Base-by-base conservation (phyloP, 2,113 vertebrate species). In the Sorex fumeus region DNA sequence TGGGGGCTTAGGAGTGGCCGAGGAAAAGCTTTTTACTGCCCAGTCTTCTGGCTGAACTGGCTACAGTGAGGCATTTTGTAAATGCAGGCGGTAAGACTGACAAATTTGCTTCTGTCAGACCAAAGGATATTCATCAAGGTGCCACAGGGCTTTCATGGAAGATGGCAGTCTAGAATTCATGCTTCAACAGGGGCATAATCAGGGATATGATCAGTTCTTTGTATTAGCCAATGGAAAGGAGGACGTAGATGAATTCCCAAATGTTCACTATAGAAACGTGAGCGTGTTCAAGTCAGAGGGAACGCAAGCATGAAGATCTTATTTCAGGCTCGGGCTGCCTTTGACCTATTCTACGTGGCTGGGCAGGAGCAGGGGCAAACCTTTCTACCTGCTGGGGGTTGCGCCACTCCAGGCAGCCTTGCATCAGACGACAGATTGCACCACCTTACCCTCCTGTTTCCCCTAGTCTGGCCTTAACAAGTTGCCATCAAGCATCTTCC, bases 401-500 rank as follows among this genome's bases (percentile, higher is more conserved):
- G 74, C n/a, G 9, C 71, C 75, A 47, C 25, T 47, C 40, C 2
- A 28, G 27, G 50, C 50, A 71, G 79, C 18, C 60, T 76, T 62
- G 47, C 79, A 45, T 25, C 77, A 87, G 23, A 30, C 34, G 43
- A 6, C 6, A 11, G 25, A 53, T 72, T 76, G 45, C 72, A n/a
- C 60, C 84, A 93, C 32, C 8, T 64, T 47, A 50, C 19, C 45
- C 62, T n/a, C 47, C 16, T 0, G 69, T 72, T 74, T 72, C 70
- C 77, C 57, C 34, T 28, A 60, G 7, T 45, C 75, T 67, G 57
- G 36, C 67, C 66, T 84, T 30, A 71, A 71, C 23, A 70, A 75
- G 66, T 78, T n/a, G 36, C 70, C 64, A 10, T 83, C 87, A 76
- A 7, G 66, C 40, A 64, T 76, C 86, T 93, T 86, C 79, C 85